Evolutionary conservation across 2,113 vertebrate genomes (phyloP).

Genomic region (Cnemophilus loriae): DNA sequence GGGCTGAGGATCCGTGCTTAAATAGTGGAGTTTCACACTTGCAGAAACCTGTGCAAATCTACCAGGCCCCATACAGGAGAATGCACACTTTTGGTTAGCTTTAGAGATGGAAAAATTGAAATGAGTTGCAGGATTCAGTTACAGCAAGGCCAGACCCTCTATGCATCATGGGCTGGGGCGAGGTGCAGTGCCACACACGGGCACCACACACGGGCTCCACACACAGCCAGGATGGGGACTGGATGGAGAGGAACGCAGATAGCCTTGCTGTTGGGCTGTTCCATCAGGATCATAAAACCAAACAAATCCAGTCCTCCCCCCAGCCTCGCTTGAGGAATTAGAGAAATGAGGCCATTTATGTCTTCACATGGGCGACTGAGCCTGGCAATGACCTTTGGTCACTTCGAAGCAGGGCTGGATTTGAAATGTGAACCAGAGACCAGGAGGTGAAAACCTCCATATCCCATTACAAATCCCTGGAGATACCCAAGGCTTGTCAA

Average conservation of each 20-base stretch:
- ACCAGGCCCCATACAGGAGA: not conserved
- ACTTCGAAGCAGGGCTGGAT: constrained; percentile 36
- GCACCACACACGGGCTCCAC: not conserved
- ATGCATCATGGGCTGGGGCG: not conserved
- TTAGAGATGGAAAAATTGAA: not conserved
- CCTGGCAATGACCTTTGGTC: constrained; percentile 57
- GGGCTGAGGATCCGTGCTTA: not conserved
- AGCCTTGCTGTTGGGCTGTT: not conserved
- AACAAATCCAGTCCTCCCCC: not conserved
- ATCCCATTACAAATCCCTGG: constrained; percentile 50
- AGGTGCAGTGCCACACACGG: not conserved
- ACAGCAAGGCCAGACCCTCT: not conserved
- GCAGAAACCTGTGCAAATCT: not conserved
- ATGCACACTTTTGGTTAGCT: not conserved
- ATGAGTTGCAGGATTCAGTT: not conserved
- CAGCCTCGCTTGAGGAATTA: not conserved
- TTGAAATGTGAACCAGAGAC: constrained; percentile 61
- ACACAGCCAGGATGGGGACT: not conserved
- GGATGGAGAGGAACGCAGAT: accelerated
- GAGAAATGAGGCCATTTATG: constrained; percentile 48
- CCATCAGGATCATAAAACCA: not conserved
- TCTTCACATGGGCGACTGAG: constrained; percentile 24
- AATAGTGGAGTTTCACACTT: not conserved
- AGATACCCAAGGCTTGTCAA: constrained; percentile 37
- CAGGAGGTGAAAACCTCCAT: constrained; percentile 57